Percentiles rank a stretch among this genome's conserved stretches.
Conservation (phyloP, 2,113 vertebrate genomes). For the Anas platyrhynchos region DNA sequence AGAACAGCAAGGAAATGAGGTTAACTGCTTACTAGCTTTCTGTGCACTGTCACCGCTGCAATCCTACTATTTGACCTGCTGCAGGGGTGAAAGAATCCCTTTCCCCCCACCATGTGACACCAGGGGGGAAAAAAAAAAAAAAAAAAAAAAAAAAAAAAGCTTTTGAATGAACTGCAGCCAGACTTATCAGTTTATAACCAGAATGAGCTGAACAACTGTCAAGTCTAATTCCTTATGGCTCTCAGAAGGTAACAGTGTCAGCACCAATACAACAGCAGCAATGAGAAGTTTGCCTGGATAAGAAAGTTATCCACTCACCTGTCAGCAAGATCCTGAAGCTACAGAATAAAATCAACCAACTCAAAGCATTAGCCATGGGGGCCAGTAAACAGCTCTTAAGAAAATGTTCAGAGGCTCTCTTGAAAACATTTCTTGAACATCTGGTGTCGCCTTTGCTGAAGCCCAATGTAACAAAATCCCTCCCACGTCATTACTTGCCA, state of each 20-base stretch:
- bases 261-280: neutral
- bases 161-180: neutral
- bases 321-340: neutral
- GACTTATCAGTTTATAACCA: neutral
- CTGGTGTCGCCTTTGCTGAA: neutral
- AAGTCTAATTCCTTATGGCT: neutral
- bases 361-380: constrained; percentile 43
- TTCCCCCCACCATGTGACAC: neutral
- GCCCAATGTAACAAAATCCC: constrained; percentile 44
- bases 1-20: neutral
- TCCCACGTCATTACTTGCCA: neutral
- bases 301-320: constrained; percentile 29
- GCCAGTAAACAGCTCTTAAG: neutral
- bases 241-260: neutral
- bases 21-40: neutral
- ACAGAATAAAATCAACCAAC: neutral
- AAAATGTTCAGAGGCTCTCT: neutral
- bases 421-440: neutral
- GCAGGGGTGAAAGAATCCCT: too few species aligned
- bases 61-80: accelerated
- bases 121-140: neutral
- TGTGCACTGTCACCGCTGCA: accelerated
- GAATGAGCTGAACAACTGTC: neutral
- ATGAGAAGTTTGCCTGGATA: neutral
- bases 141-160: neutral